Evolutionary conservation across 1,140 invertebrate genomes (phyloP).

Genomic region (Ceratitis capitata): DNA sequence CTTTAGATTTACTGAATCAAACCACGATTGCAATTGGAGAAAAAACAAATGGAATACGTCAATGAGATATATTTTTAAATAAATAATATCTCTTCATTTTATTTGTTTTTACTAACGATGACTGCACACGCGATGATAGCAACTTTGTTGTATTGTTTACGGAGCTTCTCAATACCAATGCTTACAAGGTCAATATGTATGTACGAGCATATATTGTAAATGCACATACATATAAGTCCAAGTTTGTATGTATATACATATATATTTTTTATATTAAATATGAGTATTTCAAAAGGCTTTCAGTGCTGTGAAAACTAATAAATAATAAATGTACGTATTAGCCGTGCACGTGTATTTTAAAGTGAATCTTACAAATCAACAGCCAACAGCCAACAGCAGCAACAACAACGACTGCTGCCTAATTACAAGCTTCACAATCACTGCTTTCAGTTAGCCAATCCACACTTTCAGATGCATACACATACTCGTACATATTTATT

Average conservation of each 20-base stretch:
- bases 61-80: neutral
- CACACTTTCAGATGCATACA: too few relatives aligned
- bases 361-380: neutral
- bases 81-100: neutral
- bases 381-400: neutral
- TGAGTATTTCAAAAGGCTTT: neutral
- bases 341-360: neutral
- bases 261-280: too few relatives aligned
- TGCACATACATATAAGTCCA: too few relatives aligned
- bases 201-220: neutral
- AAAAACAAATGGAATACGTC: neutral
- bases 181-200: too few relatives aligned
- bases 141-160: neutral
- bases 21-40: too few relatives aligned
- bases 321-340: neutral
- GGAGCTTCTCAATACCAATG: neutral
- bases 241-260: neutral
- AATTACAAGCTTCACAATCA: neutral
- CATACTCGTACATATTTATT: neutral
- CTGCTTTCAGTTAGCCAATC: too few relatives aligned
- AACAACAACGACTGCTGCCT: too few relatives aligned
- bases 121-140: neutral
- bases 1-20: neutral
- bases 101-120: neutral
- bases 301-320: neutral